phyloP scores from a whole-genome alignment of 2,797 vertebrate species.

The Galagoides demidoff region DNA sequence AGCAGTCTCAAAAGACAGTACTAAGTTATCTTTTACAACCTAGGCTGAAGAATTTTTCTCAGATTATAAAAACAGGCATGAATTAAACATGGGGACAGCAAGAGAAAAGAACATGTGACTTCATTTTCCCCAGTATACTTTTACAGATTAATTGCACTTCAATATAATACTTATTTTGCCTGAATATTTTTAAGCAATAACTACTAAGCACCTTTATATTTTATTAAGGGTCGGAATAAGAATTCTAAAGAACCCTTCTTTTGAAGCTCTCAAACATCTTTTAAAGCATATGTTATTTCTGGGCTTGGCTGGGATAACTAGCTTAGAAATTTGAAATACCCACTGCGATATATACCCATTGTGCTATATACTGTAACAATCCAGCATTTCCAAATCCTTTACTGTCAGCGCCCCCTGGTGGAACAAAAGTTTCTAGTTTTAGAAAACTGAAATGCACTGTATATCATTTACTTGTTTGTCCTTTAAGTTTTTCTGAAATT shows the following conservation, averaged over 20 bases:
- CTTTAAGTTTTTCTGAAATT: constrained; percentile 11
- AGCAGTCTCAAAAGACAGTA: not conserved
- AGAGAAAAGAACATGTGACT: not conserved
- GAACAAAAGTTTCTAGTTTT: not conserved
- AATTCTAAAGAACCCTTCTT: constrained; percentile 13
- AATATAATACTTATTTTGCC: not conserved
- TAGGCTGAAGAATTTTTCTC: constrained; percentile 3
- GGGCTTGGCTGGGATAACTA: constrained; percentile 6
- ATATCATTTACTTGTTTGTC: not conserved
- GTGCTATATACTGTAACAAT: not conserved
- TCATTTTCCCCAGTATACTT: constrained; percentile 13
- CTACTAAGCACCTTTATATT: not conserved
- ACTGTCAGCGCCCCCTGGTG: constrained; percentile 61
- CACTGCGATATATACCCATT: not conserved
- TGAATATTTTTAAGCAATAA: constrained; percentile 29
- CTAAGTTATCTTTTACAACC: not conserved
- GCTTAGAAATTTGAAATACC: constrained; percentile 7
- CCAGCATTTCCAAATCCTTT: not conserved
- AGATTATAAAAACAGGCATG: not conserved
- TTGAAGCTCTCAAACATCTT: not conserved
- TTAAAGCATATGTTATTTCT: not conserved
- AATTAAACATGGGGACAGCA: not conserved
- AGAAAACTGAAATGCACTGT: not conserved
- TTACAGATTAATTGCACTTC: not conserved
- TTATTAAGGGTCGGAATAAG: constrained; percentile 20